phyloP scores from a whole-genome alignment of 2,797 vertebrate species.

The Lacerta agilis region DNA sequence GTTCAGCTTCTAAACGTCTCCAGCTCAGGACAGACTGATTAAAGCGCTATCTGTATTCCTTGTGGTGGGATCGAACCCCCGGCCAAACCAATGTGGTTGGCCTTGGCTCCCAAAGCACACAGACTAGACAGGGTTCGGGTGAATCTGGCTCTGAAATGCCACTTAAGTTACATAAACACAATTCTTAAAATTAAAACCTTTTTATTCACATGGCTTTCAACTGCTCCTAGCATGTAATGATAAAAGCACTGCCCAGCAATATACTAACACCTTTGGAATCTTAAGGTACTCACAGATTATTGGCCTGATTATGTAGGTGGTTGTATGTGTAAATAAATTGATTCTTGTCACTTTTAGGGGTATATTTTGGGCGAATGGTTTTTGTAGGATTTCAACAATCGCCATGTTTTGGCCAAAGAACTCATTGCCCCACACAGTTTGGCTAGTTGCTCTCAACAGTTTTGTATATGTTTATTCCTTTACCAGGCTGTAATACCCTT shows the following conservation, averaged over 20 bases:
- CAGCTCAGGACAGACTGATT: neutral
- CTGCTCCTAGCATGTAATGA: neutral
- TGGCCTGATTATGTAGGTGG: neutral
- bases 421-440: neutral
- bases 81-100: neutral
- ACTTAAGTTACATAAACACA: neutral
- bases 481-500: neutral
- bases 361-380: neutral
- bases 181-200: neutral
- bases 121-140: neutral
- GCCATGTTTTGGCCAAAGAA: neutral
- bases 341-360: neutral
- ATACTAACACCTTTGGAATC: neutral
- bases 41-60: slow-evolving; percentile 16
- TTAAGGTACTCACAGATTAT: neutral
- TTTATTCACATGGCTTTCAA: neutral
- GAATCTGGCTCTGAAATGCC: neutral
- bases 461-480: neutral
- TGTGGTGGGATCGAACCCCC: slow-evolving; percentile 1
- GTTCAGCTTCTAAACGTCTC: neutral
- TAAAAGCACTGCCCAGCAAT: neutral
- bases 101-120: neutral
- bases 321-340: neutral
- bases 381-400: neutral
- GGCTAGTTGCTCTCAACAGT: neutral